Evolutionary conservation across 2,797 vertebrate genomes (phyloP).

Genomic region (Siniperca scherzeri): DNA sequence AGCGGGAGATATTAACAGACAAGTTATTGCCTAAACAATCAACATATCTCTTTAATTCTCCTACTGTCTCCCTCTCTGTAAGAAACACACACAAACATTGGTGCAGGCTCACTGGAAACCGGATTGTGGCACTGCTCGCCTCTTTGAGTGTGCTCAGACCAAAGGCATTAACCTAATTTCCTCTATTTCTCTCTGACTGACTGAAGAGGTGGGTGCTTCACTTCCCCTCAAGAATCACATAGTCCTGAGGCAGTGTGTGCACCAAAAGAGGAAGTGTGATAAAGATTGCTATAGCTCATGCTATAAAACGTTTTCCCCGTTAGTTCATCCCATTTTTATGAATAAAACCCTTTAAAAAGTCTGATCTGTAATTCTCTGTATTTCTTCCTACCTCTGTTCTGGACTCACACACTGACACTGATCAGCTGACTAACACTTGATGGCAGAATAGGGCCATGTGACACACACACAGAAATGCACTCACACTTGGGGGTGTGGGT

Average conservation of each 20-base stretch:
- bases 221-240: conserved; percentile 66
- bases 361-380: conserved; percentile 8
- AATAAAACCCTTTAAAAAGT: conserved; percentile 6
- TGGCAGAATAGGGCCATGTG: conserved; percentile 81
- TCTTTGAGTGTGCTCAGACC: conserved; percentile 61
- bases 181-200: conserved; percentile 57
- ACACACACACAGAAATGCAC: conserved; percentile 54
- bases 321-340: conserved; percentile 5
- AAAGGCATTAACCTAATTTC: conserved; percentile 77
- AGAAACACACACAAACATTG: conserved; percentile 17
- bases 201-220: conserved; percentile 71
- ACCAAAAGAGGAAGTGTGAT: not conserved
- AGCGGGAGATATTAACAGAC: not conserved
- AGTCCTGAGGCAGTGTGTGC: conserved; percentile 51
- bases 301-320: not conserved
- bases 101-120: conserved; percentile 31
- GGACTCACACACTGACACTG: conserved; percentile 36
- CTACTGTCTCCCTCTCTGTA: not conserved
- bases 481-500: conserved; percentile 66
- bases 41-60: not conserved
- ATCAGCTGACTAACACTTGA: conserved; percentile 78
- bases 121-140: conserved; percentile 22
- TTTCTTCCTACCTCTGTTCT: conserved; percentile 39
- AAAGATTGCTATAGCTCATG: not conserved
- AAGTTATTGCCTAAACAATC: not conserved